Percentiles rank a stretch among this genome's conserved stretches.
Conservation (phyloP, 2,888 invertebrate genomes). For the Helicoverpa assulta region DNA sequence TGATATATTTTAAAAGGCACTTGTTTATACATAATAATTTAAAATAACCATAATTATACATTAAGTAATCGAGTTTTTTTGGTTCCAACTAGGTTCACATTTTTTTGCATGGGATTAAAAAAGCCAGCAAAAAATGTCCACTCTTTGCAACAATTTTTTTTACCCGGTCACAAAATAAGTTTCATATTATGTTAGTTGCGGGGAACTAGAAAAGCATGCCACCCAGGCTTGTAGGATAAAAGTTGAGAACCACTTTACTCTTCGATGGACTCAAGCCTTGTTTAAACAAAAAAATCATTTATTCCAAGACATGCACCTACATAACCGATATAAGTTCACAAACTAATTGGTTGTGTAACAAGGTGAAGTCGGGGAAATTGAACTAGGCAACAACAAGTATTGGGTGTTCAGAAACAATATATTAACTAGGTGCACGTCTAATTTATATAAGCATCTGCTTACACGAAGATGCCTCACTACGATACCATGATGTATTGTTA, state of each 20-base stretch:
- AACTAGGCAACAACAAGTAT: conserved; percentile 30
- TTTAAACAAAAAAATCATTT: not conserved
- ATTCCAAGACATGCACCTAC: not conserved
- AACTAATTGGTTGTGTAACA: conserved; percentile 16
- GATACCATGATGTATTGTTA: too few species aligned
- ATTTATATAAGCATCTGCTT: conserved; percentile 9
- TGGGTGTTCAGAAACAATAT: conserved; percentile 22
- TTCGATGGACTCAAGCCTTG: not conserved
- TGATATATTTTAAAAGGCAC: not conserved
- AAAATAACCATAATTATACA: too few species aligned
- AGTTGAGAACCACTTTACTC: not conserved
- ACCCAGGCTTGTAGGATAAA: not conserved
- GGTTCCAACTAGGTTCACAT: too few species aligned
- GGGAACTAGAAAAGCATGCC: not conserved
- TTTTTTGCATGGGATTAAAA: too few species aligned
- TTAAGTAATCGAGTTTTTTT: too few species aligned
- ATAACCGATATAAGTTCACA: not conserved
- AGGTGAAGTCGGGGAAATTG: conserved; percentile 31
- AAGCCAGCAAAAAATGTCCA: too few species aligned
- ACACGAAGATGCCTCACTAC: not conserved
- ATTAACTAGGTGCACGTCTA: conserved; percentile 9
- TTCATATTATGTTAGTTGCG: not conserved
- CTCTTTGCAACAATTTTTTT: not conserved
- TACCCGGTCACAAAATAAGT: not conserved
- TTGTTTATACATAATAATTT: too few species aligned